Base-by-base conservation (phyloP, 2,888 invertebrate genomes). In the Erebia aethiops region DNA sequence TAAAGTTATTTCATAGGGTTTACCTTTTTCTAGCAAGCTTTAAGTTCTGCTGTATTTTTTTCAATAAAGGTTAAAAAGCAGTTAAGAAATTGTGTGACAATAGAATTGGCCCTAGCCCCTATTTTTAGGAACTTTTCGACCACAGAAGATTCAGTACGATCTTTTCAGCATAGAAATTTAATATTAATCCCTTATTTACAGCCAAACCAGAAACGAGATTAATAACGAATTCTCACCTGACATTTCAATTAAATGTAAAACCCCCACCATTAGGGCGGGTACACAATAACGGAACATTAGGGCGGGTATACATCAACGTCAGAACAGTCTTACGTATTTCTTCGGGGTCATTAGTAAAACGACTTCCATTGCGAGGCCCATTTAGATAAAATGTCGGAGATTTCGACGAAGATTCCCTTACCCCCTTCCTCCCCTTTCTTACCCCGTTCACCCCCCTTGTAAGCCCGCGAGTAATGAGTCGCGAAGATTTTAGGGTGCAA, bases 361-460 rank as follows among this genome's bases (percentile, higher is more conserved):
- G 90, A 87, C 88, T 84, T 87, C 90, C 91, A 92, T 92, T 91
- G 84, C 88, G 88, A 85, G 87, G 89, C 91, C 92, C 92, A 92
- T 93, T 93, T 92, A 93, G 92, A 93, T 93, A 92, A 92, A 93
- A 93, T 88, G 92, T 90, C 91, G 89, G 87, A 93, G 92, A 93
- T 93, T 92, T 92, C 89, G 90, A 90, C 90, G 87, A 90, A 90
- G 90, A 88, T 88, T 86, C 86, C 82, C 80, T 75, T 76, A 76
- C 78, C 77, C 75, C 71, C 72, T 69, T 52, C 62, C 72, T 71
- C 52, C 64, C 71, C 69, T 41, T 60, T 21, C 49, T 62, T 49
- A 18, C 62, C 46, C 62, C 46, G 46, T 21, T 43, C 16, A 46
- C 66, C 70, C 73, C 70, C 64, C 71, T 49, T 62, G 66, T 67